A percentile compares a stretch with the other conserved stretches of the same genome.
Conservation (phyloP, 2,113 vertebrate genomes). For the Corynorhinus townsendii region DNA sequence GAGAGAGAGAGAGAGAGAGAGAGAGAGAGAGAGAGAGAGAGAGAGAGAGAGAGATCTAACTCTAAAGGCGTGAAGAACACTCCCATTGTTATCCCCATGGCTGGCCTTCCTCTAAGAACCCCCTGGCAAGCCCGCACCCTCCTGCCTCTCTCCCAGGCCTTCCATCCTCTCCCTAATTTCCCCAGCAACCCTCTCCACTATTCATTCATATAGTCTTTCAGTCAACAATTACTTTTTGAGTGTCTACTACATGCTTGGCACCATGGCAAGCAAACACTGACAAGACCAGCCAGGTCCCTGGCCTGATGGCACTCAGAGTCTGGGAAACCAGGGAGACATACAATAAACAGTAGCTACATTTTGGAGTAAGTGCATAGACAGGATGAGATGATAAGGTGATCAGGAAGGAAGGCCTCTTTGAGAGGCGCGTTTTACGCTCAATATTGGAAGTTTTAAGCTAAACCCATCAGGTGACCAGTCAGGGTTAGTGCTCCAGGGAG, state of each 20-base stretch:
- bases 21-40: too few relatives aligned
- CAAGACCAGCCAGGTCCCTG: background rate
- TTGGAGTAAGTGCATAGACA: background rate
- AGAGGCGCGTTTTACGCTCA: slow-evolving; percentile 20
- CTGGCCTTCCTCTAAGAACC: background rate
- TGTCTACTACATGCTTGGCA: background rate
- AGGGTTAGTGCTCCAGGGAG: background rate
- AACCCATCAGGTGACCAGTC: background rate
- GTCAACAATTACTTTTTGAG: background rate
- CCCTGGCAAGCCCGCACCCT: background rate
- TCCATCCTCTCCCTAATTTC: background rate
- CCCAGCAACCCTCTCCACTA: background rate
- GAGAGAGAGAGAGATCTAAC: background rate
- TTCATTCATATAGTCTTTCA: background rate
- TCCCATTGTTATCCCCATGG: background rate
- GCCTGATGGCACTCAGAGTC: background rate
- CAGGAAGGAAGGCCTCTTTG: background rate
- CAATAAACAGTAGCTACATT: background rate
- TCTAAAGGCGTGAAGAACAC: background rate
- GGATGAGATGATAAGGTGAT: background rate
- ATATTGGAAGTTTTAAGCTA: background rate
- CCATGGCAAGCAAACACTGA: background rate
- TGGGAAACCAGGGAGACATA: background rate
- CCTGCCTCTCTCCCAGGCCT: background rate
- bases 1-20: too few relatives aligned